A percentile compares a stretch with the other conserved stretches of the same genome.
phyloP scores from a whole-genome alignment of 2,113 vertebrate genomes.

The Acrocephalus arundinaceus region DNA sequence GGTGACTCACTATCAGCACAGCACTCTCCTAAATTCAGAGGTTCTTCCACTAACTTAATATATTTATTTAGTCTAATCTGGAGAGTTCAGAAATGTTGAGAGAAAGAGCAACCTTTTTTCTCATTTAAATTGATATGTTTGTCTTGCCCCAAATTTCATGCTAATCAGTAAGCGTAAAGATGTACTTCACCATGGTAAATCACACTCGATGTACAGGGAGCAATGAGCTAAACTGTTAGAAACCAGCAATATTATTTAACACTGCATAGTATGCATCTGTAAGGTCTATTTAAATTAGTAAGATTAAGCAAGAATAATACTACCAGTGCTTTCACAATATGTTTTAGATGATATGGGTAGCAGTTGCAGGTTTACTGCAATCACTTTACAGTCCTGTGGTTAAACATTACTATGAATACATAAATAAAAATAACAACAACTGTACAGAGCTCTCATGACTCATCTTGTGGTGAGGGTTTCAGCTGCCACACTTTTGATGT shows the following conservation, averaged over 20 bases:
- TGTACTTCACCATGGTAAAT: background rate
- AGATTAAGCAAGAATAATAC: background rate
- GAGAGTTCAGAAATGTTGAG: background rate
- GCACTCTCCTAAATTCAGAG: background rate
- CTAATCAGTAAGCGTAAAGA: background rate
- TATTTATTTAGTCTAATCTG: background rate
- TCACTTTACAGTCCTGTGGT: background rate
- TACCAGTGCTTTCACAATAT: background rate
- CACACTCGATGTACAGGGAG: background rate
- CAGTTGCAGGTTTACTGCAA: background rate
- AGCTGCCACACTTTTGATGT: background rate
- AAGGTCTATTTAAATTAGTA: background rate
- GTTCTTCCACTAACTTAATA: background rate
- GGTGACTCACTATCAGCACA: background rate
- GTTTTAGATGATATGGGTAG: background rate
- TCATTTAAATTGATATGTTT: background rate
- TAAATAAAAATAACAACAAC: background rate
- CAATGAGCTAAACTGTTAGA: background rate
- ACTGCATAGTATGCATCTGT: background rate
- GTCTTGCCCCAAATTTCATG: background rate
- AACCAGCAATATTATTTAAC: background rate
- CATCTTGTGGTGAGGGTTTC: background rate
- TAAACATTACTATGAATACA: background rate
- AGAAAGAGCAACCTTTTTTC: background rate
- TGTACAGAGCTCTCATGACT: background rate